Base-by-base conservation (phyloP, 92 coral and sea anemone genomes). In the Desmophyllum pertusum region DNA sequence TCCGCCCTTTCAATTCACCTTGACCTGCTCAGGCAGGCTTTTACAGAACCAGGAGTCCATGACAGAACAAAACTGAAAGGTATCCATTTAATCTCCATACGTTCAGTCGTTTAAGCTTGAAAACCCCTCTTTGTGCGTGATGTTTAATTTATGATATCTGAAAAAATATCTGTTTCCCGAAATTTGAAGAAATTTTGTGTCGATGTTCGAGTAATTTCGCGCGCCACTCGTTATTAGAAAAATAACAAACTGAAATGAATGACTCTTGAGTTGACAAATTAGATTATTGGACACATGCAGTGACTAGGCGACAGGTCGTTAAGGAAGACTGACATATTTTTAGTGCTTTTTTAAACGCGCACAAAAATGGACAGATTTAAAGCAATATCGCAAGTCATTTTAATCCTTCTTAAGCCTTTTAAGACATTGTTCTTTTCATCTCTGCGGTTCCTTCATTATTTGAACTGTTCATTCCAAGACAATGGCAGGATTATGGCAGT, bases 401-500 rank as follows among this genome's bases (percentile, higher is more conserved):
- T 35, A 5, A 67, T 67, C 43, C 8, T 65, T 35, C 42, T 31
- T 30, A 35, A 14, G 41, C 38, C 14, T 65, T 37, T 17, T 36
- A 19, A 38, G 73, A 10, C 43, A 67, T 67, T 59, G 65, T 59
- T 59, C 45, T 15, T 62, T 37, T 67, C 45, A 67, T 37, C n/a
- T n/a, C 27, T 33, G 4, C n/a, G 41, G 73, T 67, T 67, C 73
- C 43, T 67, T 67, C 21, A 67, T 13, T 48, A 21, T 17, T 48
- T 19, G 42, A 2, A 18, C 23, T 65, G 41, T 65, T 79, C 61
- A 33, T 31, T 50, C 67, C 19, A 69, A 50, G 66, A 80, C 84
- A 80, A 80, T 48, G n/a, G 59, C 29, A 6, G 66, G 84, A 70
- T 80, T 68, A 65, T 10, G 50, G 53, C 66, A 80, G 48, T 11